Percentiles rank a stretch among this genome's conserved stretches.
Evolutionary conservation across 2,113 vertebrate genomes (phyloP).

Genomic region (Thalassarche chlororhynchos): DNA sequence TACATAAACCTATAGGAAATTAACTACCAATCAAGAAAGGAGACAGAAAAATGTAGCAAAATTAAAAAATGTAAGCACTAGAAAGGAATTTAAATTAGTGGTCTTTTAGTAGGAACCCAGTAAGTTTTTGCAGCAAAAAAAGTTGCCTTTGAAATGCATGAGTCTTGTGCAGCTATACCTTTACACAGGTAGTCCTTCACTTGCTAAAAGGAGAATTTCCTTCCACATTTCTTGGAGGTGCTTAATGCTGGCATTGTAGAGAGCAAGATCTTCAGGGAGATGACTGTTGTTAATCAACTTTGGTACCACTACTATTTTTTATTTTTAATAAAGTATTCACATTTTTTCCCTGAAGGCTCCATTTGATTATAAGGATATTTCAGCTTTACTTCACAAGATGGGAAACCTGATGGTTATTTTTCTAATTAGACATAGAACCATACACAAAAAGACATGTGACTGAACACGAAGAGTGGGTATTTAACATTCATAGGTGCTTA

Average conservation of each 20-base stretch:
- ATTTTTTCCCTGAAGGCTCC: not conserved
- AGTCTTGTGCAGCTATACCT: not conserved
- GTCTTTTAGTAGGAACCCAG: not conserved
- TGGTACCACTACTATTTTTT: not conserved
- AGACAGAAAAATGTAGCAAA: not conserved
- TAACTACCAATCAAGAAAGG: not conserved
- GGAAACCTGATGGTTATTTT: not conserved
- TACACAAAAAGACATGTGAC: not conserved
- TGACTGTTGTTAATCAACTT: not conserved
- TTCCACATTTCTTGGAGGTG: not conserved
- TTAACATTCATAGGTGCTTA: not conserved
- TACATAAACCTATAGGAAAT: not conserved
- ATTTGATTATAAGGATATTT: not conserved
- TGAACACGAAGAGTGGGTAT: not conserved
- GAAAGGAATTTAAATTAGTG: not conserved
- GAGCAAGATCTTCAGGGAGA: not conserved
- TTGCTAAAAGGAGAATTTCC: not conserved
- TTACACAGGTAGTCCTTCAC: fast-evolving
- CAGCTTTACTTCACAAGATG: not conserved
- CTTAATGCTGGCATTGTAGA: not conserved
- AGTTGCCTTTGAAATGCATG: not conserved
- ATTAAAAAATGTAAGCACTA: not conserved
- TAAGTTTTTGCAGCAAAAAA: not conserved
- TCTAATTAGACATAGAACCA: not conserved
- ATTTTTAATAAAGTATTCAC: not conserved